Conservation (phyloP, 92 coral and sea anemone genomes). For the Zoanthus sansibaricus region DNA sequence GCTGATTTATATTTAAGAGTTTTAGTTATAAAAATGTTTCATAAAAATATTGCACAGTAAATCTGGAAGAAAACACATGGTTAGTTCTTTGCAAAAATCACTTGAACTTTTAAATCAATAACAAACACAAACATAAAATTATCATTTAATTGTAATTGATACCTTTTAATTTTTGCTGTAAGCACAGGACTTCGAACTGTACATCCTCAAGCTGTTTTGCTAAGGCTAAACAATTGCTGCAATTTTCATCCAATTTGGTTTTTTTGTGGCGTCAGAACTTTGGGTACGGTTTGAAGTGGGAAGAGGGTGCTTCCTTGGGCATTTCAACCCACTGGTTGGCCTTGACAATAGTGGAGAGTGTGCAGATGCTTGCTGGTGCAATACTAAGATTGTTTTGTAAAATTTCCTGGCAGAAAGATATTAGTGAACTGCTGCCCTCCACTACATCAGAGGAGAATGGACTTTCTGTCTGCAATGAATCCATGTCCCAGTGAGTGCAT, state of each 20-base stretch:
- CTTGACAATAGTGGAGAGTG: background rate
- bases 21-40: background rate
- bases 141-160: background rate
- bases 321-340: background rate
- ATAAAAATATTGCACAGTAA: background rate
- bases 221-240: background rate
- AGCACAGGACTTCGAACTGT: background rate
- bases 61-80: constrained; percentile 14
- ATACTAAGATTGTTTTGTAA: background rate
- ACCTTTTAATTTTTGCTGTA: constrained; percentile 11
- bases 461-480: background rate
- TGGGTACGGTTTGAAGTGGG: background rate
- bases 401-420: background rate
- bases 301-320: background rate
- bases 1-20: background rate
- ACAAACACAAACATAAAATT: background rate
- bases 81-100: background rate
- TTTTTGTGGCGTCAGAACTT: background rate
- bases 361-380: background rate
- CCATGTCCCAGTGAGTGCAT: background rate
- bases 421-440: constrained; percentile 4
- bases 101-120: background rate
- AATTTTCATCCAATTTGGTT: background rate
- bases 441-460: background rate
- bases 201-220: background rate